Percentiles rank a stretch among this genome's conserved stretches.
Conservation (phyloP, 2,797 vertebrate species). For the Hozukius guyotensis region DNA sequence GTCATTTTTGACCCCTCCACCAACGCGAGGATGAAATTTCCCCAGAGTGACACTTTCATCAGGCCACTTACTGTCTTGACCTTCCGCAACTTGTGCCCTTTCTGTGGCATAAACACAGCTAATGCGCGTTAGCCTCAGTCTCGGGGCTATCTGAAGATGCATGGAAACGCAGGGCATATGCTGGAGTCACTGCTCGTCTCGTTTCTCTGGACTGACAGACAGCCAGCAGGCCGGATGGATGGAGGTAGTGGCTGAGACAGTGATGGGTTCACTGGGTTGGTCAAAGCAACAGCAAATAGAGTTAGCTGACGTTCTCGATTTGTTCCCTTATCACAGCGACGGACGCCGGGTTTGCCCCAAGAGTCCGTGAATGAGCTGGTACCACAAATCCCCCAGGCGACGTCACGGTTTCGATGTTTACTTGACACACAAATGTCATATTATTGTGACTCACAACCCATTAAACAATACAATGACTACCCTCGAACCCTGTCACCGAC, state of each 20-base stretch:
- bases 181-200: slow-evolving; percentile 53
- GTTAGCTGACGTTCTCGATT: slow-evolving; percentile 67
- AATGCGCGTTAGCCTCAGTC: slow-evolving; percentile 38
- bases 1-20: slow-evolving; percentile 58
- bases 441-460: slow-evolving; percentile 4
- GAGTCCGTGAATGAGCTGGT: slow-evolving; percentile 48
- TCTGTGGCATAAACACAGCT: slow-evolving; percentile 55
- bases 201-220: slow-evolving; percentile 30
- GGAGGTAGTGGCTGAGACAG: slow-evolving; percentile 3
- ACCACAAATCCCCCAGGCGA: background rate
- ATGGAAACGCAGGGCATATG: slow-evolving; percentile 31
- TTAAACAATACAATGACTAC: background rate
- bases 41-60: slow-evolving; percentile 74
- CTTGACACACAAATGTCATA: background rate
- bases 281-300: slow-evolving; percentile 86
- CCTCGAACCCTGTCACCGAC: background rate
- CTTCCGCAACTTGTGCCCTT: slow-evolving; percentile 60
- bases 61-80: slow-evolving; percentile 74
- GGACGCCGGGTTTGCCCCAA: slow-evolving; percentile 75
- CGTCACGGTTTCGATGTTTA: background rate
- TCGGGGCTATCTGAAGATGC: slow-evolving; percentile 50
- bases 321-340: slow-evolving; percentile 84
- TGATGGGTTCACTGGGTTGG: slow-evolving; percentile 5
- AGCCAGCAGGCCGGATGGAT: slow-evolving; percentile 16
- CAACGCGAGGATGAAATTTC: slow-evolving; percentile 61